Evolutionary conservation across 2,113 vertebrate genomes (phyloP).

Genomic region (Urocynchramus pylzowi): DNA sequence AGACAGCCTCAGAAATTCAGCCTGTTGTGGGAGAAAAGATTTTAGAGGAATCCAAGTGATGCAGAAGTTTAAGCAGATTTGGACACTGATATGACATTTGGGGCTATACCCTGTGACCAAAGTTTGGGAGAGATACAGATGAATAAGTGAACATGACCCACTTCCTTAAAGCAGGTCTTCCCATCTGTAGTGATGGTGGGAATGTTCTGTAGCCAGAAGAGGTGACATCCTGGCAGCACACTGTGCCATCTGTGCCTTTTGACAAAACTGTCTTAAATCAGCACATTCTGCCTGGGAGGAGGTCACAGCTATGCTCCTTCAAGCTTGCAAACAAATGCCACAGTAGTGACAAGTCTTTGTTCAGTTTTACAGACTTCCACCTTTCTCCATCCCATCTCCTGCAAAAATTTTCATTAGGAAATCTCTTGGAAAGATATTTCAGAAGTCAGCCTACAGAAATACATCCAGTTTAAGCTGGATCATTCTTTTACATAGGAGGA

Average conservation of each 20-base stretch:
- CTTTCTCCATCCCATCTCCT: not conserved
- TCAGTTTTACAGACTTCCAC: not conserved
- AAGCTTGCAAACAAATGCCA: not conserved
- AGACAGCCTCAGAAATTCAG: constrained; percentile 91
- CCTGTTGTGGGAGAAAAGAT: constrained; percentile 63
- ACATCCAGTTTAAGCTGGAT: not conserved
- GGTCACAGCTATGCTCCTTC: not conserved
- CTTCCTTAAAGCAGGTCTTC: not conserved
- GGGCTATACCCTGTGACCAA: not conserved
- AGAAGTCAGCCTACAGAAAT: not conserved
- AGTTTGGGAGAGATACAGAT: not conserved
- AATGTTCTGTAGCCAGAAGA: not conserved
- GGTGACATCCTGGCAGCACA: not conserved
- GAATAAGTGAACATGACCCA: not conserved
- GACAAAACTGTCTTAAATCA: not conserved
- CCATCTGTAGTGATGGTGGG: not conserved
- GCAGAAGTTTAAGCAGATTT: not conserved
- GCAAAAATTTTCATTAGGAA: not conserved
- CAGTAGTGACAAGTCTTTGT: not conserved
- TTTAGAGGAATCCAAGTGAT: not conserved
- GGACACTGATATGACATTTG: not conserved
- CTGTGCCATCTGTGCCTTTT: constrained; percentile 7
- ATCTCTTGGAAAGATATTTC: not conserved
- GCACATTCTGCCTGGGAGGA: not conserved
- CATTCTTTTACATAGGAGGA: not conserved